phyloP scores from a whole-genome alignment of 1,140 invertebrate genomes.

The Drosophila ficusphila region DNA sequence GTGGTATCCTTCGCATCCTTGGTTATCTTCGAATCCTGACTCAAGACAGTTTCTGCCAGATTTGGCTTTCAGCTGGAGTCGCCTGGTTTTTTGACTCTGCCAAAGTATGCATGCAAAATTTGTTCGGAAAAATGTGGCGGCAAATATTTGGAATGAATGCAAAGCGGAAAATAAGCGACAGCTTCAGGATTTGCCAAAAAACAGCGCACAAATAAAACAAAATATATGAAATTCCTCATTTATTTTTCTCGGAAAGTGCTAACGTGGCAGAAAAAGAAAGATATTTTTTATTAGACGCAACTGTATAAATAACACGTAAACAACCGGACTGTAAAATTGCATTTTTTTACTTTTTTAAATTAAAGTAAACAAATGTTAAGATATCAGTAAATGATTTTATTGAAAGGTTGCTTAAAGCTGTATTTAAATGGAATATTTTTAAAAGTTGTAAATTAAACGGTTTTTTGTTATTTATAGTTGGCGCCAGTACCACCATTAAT shows the following conservation, averaged over 20 bases:
- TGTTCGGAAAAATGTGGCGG: conserved; percentile 73
- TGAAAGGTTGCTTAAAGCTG: too few species aligned
- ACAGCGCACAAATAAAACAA: conserved; percentile 38
- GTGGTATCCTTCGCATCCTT: conserved; percentile 21
- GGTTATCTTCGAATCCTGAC: conserved; percentile 41
- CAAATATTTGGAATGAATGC: conserved; percentile 78
- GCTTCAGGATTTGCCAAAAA: conserved; percentile 58
- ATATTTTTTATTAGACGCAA: not conserved
- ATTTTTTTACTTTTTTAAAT: too few species aligned
- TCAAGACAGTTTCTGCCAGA: conserved; percentile 51
- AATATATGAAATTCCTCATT: conserved; percentile 21
- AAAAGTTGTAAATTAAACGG: too few species aligned
- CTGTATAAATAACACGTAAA: too few species aligned
- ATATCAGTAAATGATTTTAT: too few species aligned
- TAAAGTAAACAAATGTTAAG: too few species aligned
- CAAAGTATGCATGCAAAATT: conserved; percentile 71
- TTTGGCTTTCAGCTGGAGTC: conserved; percentile 15
- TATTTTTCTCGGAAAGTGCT: conserved; percentile 5
- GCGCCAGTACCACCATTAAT: not conserved
- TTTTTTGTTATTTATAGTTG: too few species aligned
- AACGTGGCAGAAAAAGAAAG: not conserved
- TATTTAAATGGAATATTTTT: too few species aligned
- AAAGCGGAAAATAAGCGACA: conserved; percentile 70
- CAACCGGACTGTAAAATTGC: too few species aligned
- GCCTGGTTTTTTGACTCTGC: conserved; percentile 30